A percentile compares a stretch with the other conserved stretches of the same genome.
Evolutionary conservation across 2,797 vertebrate genomes (phyloP).

Genomic region (Artibeus lituratus): DNA sequence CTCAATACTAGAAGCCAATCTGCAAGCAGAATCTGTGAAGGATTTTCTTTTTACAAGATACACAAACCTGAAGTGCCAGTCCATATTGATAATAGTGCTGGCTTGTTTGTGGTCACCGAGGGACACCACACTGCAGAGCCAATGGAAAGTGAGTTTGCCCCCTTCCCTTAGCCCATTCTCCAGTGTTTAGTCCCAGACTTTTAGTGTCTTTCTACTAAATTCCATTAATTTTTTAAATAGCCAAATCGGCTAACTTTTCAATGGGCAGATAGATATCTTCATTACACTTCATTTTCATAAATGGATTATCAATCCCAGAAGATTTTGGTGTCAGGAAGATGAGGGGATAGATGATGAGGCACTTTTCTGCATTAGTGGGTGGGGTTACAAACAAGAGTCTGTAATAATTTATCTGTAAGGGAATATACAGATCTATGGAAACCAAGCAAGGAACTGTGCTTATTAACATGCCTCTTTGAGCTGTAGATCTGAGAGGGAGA

Average conservation of each 20-base stretch:
- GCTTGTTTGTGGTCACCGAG: neutral
- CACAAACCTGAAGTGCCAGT: neutral
- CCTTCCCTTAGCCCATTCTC: accelerated
- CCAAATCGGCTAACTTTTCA: neutral
- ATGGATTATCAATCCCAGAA: neutral
- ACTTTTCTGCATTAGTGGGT: neutral
- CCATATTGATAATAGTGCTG: neutral
- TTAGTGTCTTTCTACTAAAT: neutral
- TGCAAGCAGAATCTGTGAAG: neutral
- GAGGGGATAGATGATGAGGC: neutral
- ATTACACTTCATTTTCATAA: neutral
- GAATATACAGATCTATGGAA: neutral
- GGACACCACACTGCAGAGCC: accelerated
- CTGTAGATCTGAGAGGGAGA: neutral
- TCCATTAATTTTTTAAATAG: neutral
- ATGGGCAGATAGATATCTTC: neutral
- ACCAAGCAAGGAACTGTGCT: neutral
- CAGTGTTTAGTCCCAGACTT: neutral
- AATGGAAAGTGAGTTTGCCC: neutral
- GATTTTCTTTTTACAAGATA: neutral
- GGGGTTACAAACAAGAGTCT: neutral
- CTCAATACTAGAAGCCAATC: neutral
- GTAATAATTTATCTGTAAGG: neutral
- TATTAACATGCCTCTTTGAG: neutral
- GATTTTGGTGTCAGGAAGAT: neutral